A percentile compares a stretch with the other conserved stretches of the same genome.
phyloP scores from a whole-genome alignment of 1,140 invertebrate species.

The Trypoxylus dichotomus region DNA sequence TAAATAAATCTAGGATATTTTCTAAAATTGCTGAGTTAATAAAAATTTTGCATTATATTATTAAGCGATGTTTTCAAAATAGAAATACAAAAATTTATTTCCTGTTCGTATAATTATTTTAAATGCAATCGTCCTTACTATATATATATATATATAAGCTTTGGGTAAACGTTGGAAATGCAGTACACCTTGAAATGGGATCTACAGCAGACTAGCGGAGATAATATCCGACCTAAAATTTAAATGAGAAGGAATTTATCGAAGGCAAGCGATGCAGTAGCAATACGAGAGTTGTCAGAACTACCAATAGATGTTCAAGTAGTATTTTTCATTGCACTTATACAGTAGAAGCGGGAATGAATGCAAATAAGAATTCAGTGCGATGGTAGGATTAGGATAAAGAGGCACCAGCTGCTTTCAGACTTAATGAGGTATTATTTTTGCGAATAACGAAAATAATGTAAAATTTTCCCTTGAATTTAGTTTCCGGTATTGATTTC shows the following conservation, averaged over 20 bases:
- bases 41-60: no score
- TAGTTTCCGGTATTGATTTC: conserved; percentile 12
- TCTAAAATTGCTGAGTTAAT: no score
- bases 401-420: conserved; percentile 41
- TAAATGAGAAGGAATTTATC: conserved; percentile 49
- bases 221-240: conserved; percentile 52
- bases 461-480: conserved; percentile 32
- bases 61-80: no score
- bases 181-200: no score
- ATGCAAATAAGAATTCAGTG: conserved; percentile 39
- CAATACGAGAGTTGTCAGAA: conserved; percentile 45
- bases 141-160: neutral
- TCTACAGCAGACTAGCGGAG: conserved; percentile 5
- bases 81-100: neutral
- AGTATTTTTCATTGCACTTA: conserved; percentile 50
- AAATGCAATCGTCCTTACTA: neutral
- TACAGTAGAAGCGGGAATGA: conserved; percentile 35
- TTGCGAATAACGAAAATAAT: conserved; percentile 42
- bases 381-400: conserved; percentile 39
- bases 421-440: conserved; percentile 46
- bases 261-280: conserved; percentile 46
- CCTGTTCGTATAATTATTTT: neutral
- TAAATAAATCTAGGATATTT: no score
- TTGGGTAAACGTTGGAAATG: neutral
- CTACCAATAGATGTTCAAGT: conserved; percentile 44